Conservation (phyloP, 2,797 vertebrate genomes). For the Toxotes lorentzi region DNA sequence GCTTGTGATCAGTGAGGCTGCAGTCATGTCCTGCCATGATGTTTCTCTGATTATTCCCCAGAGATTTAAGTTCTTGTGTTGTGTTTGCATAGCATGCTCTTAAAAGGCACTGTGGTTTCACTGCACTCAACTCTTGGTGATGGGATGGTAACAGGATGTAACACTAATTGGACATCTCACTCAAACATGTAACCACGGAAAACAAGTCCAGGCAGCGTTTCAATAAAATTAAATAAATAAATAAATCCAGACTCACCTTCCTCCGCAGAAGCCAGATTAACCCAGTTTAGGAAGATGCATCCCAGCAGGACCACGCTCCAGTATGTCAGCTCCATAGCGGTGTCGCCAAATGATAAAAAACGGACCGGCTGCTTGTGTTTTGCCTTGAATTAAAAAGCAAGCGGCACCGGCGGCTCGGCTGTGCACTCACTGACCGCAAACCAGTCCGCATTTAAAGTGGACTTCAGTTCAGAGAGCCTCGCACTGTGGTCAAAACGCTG, state of each 20-base stretch:
- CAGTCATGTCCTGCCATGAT: conserved; percentile 4
- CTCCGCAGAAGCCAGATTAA: conserved; percentile 75
- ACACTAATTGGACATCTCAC: conserved; percentile 41
- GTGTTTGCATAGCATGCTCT: conserved; percentile 11
- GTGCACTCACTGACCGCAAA: conserved; percentile 70
- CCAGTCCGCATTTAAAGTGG: conserved; percentile 79
- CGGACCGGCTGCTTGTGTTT: conserved; percentile 15
- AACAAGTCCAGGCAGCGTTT: conserved; percentile 31
- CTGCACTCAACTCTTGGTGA: conserved; percentile 5
- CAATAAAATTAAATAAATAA: too few relatives aligned
- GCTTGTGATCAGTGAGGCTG: not conserved
- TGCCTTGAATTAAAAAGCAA: conserved; percentile 51
- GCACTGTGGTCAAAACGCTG: conserved; percentile 49
- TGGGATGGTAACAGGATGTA: conserved; percentile 9
- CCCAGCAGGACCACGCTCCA: conserved; percentile 73
- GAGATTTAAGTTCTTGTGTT: conserved; percentile 1
- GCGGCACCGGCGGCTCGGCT: conserved; percentile 76
- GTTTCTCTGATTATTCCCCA: conserved; percentile 5
- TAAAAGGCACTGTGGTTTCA: conserved; percentile 26
- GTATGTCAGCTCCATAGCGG: conserved; percentile 80
- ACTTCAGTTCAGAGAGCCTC: conserved; percentile 55
- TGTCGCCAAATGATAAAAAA: conserved; percentile 31
- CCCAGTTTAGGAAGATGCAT: conserved; percentile 69
- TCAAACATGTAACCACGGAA: conserved; percentile 34
- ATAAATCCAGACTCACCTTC: conserved; percentile 81